Evolutionary conservation across 1,140 invertebrate species (phyloP).

Genomic region (Sycophila sp.): DNA sequence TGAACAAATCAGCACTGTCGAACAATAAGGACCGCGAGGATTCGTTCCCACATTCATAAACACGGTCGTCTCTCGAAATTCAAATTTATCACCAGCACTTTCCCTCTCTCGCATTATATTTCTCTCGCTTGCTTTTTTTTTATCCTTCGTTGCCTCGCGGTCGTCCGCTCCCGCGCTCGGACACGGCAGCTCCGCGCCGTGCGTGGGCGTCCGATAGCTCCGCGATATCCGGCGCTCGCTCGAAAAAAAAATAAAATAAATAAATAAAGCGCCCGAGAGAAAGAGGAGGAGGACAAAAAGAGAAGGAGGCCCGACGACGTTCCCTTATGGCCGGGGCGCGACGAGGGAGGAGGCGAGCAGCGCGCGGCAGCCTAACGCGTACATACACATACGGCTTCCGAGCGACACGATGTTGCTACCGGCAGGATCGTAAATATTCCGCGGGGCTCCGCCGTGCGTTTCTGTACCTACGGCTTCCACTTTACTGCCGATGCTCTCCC

Average conservation of each 20-base stretch:
- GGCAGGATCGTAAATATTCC: constrained; percentile 33
- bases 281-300: not conserved
- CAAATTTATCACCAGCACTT: not conserved
- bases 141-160: not conserved
- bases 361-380: not conserved
- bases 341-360: not conserved
- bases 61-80: not conserved
- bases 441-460: not conserved
- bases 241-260: not conserved
- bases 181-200: constrained; percentile 45
- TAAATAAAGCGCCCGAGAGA: not conserved
- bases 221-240: too few species aligned
- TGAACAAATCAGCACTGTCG: too few species aligned
- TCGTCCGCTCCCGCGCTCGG: constrained; percentile 49
- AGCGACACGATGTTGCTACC: constrained; percentile 32
- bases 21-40: too few species aligned
- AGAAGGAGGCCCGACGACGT: not conserved
- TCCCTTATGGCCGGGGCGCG: not conserved
- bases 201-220: constrained; percentile 19
- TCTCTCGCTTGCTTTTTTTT: too few species aligned
- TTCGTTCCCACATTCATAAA: not conserved
- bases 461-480: constrained; percentile 1
- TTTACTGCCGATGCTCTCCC: not conserved
- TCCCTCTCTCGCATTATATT: not conserved
- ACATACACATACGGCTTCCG: constrained; percentile 12